Percentiles rank a stretch among this genome's conserved stretches.
These are phyloP conservation scores for Pyrocoelia pectoralis DNA, from an alignment of 2,888 invertebrate species.

Conservation along the genomic window DNA sequence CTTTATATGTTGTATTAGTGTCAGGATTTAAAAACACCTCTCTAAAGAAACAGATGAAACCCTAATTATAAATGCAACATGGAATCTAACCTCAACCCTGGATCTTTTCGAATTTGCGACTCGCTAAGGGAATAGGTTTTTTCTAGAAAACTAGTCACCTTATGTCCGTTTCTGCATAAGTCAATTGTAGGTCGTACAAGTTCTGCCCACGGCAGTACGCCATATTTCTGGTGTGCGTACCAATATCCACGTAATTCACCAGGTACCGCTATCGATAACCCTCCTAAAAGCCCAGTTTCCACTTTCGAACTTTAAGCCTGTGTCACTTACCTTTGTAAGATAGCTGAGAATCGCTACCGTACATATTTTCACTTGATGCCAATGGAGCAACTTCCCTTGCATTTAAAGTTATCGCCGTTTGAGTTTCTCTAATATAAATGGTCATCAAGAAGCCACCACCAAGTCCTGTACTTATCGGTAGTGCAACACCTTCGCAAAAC, in stretches of 20 bases:
- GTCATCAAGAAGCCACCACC: slow-evolving; percentile 92
- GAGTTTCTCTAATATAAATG: slow-evolving; percentile 72
- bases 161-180: slow-evolving; percentile 76
- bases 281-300: slow-evolving; percentile 60
- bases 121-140: slow-evolving; percentile 38
- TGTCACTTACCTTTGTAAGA: slow-evolving; percentile 46
- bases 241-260: slow-evolving; percentile 89
- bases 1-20: slow-evolving; percentile 56
- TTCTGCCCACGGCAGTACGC: slow-evolving; percentile 78
- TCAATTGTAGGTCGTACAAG: slow-evolving; percentile 82
- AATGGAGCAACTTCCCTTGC: slow-evolving; percentile 82
- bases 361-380: slow-evolving; percentile 75
- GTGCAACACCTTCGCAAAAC: slow-evolving; percentile 85
- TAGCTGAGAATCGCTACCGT: slow-evolving; percentile 58
- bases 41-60: no score
- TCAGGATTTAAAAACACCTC: slow-evolving; percentile 56
- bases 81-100: slow-evolving; percentile 43
- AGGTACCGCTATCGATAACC: slow-evolving; percentile 84
- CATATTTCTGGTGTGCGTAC: slow-evolving; percentile 76
- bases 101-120: slow-evolving; percentile 33
- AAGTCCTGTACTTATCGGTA: slow-evolving; percentile 86
- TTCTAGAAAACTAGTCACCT: slow-evolving; percentile 64
- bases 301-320: background rate
- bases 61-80: background rate
- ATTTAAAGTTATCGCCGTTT: slow-evolving; percentile 70